A percentile compares a stretch with the other conserved stretches of the same genome.
These are phyloP conservation scores for Dorcus parallelipipedus DNA, from an alignment of 2,888 invertebrate species.

Conservation along the genomic window DNA sequence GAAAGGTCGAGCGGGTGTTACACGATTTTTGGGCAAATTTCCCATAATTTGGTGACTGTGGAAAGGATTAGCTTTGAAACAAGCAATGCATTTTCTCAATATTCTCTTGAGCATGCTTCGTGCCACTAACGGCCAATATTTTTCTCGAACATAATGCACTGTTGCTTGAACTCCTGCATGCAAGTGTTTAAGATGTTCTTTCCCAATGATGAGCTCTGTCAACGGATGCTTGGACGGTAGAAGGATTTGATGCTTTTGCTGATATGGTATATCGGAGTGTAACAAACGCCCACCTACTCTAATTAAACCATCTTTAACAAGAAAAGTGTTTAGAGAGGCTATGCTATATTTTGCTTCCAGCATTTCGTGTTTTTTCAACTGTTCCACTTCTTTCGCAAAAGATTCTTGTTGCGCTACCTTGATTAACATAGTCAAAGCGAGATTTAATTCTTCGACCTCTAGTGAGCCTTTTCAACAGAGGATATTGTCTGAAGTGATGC, in stretches of 20 bases:
- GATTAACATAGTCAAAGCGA: no score
- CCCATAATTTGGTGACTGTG: constrained; percentile 5
- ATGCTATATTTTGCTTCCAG: no score
- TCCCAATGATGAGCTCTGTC: constrained; percentile 6
- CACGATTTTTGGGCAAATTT: not conserved
- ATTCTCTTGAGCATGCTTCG: not conserved
- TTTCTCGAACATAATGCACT: constrained; percentile 5
- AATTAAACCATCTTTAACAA: constrained; percentile 3
- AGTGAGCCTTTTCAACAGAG: no score
- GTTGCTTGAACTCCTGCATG: constrained; percentile 8
- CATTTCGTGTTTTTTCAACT: no score
- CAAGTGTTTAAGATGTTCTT: constrained; percentile 1
- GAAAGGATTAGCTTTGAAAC: not conserved
- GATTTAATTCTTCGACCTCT: no score
- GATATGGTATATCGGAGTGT: constrained; percentile 1
- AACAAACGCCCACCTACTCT: constrained; percentile 9
- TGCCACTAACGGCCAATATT: constrained; percentile 5
- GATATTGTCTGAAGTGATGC: no score
- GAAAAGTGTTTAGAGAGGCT: no score
- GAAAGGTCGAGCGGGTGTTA: constrained; percentile 6
- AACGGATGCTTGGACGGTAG: constrained; percentile 7
- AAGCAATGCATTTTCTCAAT: constrained; percentile 1
- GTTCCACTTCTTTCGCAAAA: no score
- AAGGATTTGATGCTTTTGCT: constrained; percentile 7
- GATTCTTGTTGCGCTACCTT: no score